Evolutionary conservation across 1,140 invertebrate species (phyloP).

Genomic region (Asobara japonica): DNA sequence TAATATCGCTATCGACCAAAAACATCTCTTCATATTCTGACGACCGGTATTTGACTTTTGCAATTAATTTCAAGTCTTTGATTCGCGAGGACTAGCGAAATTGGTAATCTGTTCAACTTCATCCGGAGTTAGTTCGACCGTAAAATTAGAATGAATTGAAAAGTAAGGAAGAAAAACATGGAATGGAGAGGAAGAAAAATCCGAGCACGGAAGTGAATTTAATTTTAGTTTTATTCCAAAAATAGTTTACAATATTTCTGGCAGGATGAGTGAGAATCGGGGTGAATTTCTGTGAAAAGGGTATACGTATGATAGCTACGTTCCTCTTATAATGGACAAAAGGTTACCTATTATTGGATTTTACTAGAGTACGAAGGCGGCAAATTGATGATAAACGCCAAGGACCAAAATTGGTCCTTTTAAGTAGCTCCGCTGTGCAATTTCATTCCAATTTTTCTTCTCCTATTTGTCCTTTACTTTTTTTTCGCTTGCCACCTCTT

Average conservation of each 20-base stretch:
- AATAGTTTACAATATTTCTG: background rate
- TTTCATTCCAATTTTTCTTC: background rate
- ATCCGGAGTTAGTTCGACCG: background rate
- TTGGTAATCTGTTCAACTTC: background rate
- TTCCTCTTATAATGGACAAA: background rate
- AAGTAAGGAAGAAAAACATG: background rate
- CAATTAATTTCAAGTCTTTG: background rate
- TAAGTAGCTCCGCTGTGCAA: background rate
- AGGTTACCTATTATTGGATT: slow-evolving; percentile 14
- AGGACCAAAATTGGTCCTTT: background rate
- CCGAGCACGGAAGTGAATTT: background rate
- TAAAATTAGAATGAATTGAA: background rate
- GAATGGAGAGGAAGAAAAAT: background rate
- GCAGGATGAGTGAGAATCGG: background rate
- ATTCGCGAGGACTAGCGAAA: background rate
- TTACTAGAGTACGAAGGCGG: slow-evolving; percentile 3
- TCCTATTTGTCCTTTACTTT: background rate
- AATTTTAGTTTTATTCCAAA: background rate
- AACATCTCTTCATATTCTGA: no score
- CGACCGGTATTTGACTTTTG: no score
- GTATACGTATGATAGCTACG: background rate
- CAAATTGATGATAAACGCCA: slow-evolving; percentile 12
- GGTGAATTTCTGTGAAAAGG: background rate
- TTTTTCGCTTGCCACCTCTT: background rate
- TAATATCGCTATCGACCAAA: no score